phyloP scores from a whole-genome alignment of 2,797 vertebrate genomes.

The Aldrovandia affinis region DNA sequence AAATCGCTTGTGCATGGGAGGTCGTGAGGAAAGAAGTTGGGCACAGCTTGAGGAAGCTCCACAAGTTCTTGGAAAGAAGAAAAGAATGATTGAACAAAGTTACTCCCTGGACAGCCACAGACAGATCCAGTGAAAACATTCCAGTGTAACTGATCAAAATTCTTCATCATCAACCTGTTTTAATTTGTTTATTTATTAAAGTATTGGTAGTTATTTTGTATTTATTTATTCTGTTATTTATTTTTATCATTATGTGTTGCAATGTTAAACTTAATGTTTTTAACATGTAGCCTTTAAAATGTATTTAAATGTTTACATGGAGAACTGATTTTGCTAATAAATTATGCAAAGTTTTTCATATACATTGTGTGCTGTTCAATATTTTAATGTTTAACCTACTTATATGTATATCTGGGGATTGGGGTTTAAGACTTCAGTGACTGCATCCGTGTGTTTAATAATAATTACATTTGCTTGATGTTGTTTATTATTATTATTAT shows the following conservation, averaged over 20 bases:
- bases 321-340: background rate
- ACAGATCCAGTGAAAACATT: background rate
- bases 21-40: conserved; percentile 29
- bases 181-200: background rate
- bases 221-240: conserved; percentile 14
- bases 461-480: too few species aligned
- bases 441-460: too few species aligned
- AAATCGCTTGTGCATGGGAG: conserved; percentile 36
- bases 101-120: background rate
- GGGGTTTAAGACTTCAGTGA: too few species aligned
- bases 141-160: background rate
- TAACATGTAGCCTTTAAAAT: background rate
- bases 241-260: background rate
- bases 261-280: background rate
- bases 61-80: background rate
- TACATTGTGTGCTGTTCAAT: background rate
- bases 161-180: background rate
- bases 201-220: background rate
- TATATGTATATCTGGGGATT: too few species aligned
- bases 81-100: too few species aligned
- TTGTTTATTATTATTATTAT: too few species aligned
- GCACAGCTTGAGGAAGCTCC: conserved; percentile 14
- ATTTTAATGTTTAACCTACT: too few species aligned
- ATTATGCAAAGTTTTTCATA: background rate
- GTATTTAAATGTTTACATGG: background rate